Evolutionary conservation across 2,888 invertebrate species (phyloP).

Genomic region (Hofmannophila pseudospretella): DNA sequence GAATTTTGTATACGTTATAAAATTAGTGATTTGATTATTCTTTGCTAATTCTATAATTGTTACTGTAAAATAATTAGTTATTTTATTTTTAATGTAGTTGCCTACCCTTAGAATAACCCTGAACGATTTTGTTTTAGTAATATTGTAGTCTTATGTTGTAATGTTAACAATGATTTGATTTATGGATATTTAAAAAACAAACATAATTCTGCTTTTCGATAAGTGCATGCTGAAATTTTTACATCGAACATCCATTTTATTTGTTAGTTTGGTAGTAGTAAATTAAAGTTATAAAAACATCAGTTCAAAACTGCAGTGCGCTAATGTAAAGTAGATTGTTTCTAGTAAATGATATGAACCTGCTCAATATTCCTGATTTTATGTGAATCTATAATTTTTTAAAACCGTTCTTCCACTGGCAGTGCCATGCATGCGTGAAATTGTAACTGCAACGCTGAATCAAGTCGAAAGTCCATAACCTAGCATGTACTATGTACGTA

Average conservation of each 20-base stretch:
- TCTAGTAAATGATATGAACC: too few species aligned
- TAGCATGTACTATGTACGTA: too few species aligned
- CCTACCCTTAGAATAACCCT: conserved; percentile 32
- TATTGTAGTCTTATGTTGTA: conserved; percentile 41
- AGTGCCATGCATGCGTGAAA: too few species aligned
- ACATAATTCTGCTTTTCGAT: conserved; percentile 32
- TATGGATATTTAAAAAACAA: conserved; percentile 24
- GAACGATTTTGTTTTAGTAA: conserved; percentile 30
- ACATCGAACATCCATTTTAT: conserved; percentile 11
- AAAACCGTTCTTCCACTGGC: too few species aligned
- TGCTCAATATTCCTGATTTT: too few species aligned
- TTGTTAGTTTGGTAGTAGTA: neutral
- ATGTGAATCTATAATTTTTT: too few species aligned
- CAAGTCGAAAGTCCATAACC: too few species aligned
- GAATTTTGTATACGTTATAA: conserved; percentile 35
- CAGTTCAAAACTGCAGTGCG: too few species aligned
- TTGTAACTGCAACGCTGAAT: too few species aligned
- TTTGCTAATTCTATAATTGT: conserved; percentile 38
- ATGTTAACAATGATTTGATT: conserved; percentile 19
- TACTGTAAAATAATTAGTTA: conserved; percentile 3
- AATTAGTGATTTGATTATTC: conserved; percentile 44
- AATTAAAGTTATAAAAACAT: too few species aligned
- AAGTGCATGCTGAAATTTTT: conserved; percentile 38
- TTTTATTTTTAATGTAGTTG: conserved; percentile 48
- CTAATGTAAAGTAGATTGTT: too few species aligned